Base-by-base conservation (phyloP, 1,140 invertebrate species). In the Chelonus insularis region DNA sequence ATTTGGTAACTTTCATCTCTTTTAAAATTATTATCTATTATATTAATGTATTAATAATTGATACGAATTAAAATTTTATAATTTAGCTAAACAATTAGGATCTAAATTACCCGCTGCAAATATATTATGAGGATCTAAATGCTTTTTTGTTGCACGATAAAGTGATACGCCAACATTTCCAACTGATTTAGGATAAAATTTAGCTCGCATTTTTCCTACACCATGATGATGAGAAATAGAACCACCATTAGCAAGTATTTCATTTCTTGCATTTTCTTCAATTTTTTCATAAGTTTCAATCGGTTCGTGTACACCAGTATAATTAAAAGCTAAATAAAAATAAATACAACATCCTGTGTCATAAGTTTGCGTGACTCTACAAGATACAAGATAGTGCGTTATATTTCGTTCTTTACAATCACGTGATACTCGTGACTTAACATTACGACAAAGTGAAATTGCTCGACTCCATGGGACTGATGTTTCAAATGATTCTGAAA, bases 401-500 rank as follows among this genome's bases (percentile, higher is more conserved):
- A 95, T 88, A 8, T 82, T 82, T 1, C 82, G 76, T 8, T 75
- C 82, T 63, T 84, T 79, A 75, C 94, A 96, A 74, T 98, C 93
- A 50, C 85, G 73, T 1, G 81, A 75, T 1, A 98, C 84, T 34
- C 92, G 81, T 34, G 88, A 84, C 76, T 98, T 98, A 0, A 98
- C 95, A 83, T 96, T 97, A 23, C 86, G 82, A 73, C 95, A 97
- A 11, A 98, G 78, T 18, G 86, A 79, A n/a, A 90, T 75, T 5
- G 94, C 90, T 39, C 91, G 87, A 77, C 96, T 94, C 96, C 97
- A 99, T 1, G 96, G 91, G 12, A 97, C 95, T 0, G 96, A 98
- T 0, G 97, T 99, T 80, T 99, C 97, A 83, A 99, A 99, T 0
- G 96, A 98, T 79, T 99, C 97, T 0, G 95, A 90, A 7, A 99